Evolutionary conservation across 2,888 invertebrate genomes (phyloP), one percentile per base, ranked within the genome.

Genomic region (Netelia fuscicornis): DNA sequence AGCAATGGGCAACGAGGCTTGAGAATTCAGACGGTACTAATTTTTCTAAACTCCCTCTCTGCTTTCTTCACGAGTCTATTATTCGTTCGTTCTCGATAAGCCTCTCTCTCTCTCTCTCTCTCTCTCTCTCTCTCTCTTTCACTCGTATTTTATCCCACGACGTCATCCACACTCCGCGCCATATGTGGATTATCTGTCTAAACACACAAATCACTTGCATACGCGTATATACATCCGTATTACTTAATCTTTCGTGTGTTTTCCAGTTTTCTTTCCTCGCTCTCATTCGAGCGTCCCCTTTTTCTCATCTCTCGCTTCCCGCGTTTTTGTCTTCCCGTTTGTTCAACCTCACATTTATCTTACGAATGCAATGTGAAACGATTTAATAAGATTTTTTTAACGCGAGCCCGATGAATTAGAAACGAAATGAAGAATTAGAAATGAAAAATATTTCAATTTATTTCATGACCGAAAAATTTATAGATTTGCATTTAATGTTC

Each of bases 21-120:
- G 60, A 70, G 65, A 71, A 78, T 74, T 52, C 56, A 80, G 76
- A 64, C 37, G 70, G 52, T 85, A 60, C 79, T 82, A 80, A 78
- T 84, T 84, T 79, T 86, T 56, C 82, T 72, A 87, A 89, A 88
- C 86, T 85, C 87, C 85, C 86, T 77, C 85, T 85, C 78, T 83
- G 82, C 87, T 86, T 84, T 76, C 84, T 74, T 58, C 83, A 83
- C 84, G 71, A 81, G 70, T 78, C 58, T 82, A 79, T 70, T 60
- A 62, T 76, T 75, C 75, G 2, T 48, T 60, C 56, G 11, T 60
- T 6, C 48, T 20, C 58, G 37, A 65, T 64, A 44, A 58, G 1
- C 6, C n/a, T 54, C 11, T 56, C 2, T 64, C 58, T n/a, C 67
- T 52, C 56, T 71, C 60, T 71, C 52, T 17, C 13, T 44, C 48